A percentile compares a stretch with the other conserved stretches of the same genome.
phyloP scores from a whole-genome alignment of 2,113 vertebrate genomes.

The Neopipo cinnamomea region DNA sequence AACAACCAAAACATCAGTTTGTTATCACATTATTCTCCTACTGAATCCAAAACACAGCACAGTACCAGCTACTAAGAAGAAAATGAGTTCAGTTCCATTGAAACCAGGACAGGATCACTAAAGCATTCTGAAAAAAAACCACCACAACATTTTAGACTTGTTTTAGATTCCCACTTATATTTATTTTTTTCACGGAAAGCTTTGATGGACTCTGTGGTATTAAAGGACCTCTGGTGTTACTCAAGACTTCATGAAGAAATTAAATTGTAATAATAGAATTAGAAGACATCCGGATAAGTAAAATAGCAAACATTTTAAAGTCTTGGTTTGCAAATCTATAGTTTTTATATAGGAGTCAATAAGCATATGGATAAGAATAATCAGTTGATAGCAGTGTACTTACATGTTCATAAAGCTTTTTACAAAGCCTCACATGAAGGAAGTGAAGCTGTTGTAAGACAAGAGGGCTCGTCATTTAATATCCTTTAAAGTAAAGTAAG shows the following conservation, averaged over 20 bases:
- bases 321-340: background rate
- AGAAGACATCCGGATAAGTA: background rate
- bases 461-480: background rate
- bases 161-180: background rate
- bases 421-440: background rate
- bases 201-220: background rate
- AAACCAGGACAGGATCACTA: background rate
- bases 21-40: background rate
- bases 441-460: background rate
- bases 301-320: background rate
- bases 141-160: background rate
- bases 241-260: background rate
- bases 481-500: background rate
- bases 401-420: background rate
- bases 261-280: background rate
- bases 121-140: background rate
- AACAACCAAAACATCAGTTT: background rate
- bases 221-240: background rate
- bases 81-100: background rate
- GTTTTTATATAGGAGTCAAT: background rate
- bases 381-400: background rate
- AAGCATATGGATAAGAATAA: background rate
- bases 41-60: background rate
- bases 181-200: background rate
- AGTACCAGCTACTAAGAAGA: background rate